Conservation (phyloP, 2,797 vertebrate genomes). For the Ptychadena robeensis region DNA sequence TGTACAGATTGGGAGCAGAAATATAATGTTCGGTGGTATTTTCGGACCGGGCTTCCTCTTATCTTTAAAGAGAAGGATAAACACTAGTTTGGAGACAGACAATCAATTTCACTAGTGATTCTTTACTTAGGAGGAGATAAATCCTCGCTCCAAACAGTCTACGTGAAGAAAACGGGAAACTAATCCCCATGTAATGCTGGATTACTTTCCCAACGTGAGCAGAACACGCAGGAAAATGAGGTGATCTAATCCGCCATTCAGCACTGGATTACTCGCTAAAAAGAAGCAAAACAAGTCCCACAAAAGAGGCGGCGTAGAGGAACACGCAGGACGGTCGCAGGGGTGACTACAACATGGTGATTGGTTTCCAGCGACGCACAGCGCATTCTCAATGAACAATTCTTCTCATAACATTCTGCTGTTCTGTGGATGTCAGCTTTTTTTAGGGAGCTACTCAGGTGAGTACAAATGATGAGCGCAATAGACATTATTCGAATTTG, state of each 20-base stretch:
- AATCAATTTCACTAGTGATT: slow-evolving; percentile 17
- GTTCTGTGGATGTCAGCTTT: too few relatives aligned
- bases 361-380: neutral
- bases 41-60: neutral
- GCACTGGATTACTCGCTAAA: slow-evolving; percentile 41
- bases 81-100: slow-evolving; percentile 24
- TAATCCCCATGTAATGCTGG: slow-evolving; percentile 54
- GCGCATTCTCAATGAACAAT: neutral
- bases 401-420: too few relatives aligned
- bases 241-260: slow-evolving; percentile 52
- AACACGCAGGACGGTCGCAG: too few relatives aligned
- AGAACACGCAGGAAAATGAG: slow-evolving; percentile 48
- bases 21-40: slow-evolving; percentile 11
- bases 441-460: too few relatives aligned
- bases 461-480: too few relatives aligned
- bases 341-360: too few relatives aligned
- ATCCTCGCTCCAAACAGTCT: slow-evolving; percentile 35
- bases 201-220: slow-evolving; percentile 49
- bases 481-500: too few relatives aligned
- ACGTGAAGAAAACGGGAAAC: slow-evolving; percentile 43
- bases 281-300: slow-evolving; percentile 23
- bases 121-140: slow-evolving; percentile 27
- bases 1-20: neutral
- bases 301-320: neutral
- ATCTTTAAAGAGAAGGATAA: slow-evolving; percentile 10